A percentile compares a stretch with the other conserved stretches of the same genome.
Evolutionary conservation across 2,888 invertebrate species (phyloP).

Genomic region (Pyralis farinalis): DNA sequence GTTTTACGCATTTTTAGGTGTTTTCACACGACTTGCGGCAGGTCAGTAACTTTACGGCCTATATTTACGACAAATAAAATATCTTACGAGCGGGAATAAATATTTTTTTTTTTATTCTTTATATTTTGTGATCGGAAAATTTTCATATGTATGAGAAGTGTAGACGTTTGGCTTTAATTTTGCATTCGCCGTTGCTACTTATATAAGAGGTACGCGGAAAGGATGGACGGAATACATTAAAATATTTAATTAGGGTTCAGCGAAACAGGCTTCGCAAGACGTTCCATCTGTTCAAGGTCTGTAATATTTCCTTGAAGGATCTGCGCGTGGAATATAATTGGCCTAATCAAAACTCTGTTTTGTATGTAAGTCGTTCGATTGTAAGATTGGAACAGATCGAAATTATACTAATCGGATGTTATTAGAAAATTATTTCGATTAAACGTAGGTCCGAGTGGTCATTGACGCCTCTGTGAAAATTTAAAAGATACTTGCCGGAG

Average conservation of each 20-base stretch:
- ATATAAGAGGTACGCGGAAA: constrained; percentile 43
- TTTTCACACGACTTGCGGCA: constrained; percentile 36
- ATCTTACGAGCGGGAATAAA: constrained; percentile 7
- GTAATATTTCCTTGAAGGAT: constrained; percentile 54
- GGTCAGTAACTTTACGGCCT: constrained; percentile 34
- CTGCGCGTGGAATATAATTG: constrained; percentile 48
- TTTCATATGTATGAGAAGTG: neutral
- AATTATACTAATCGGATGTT: too few species aligned
- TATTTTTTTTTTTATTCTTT: neutral
- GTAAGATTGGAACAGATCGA: constrained; percentile 21
- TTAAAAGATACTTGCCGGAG: too few species aligned
- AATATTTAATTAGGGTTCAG: constrained; percentile 67
- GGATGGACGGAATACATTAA: constrained; percentile 65
- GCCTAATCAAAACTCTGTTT: constrained; percentile 61
- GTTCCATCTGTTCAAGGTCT: constrained; percentile 48
- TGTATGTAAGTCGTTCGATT: constrained; percentile 41
- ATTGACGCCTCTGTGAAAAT: too few species aligned
- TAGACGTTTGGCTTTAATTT: constrained; percentile 28
- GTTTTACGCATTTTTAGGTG: constrained; percentile 48
- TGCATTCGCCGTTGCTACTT: constrained; percentile 35
- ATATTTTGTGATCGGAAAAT: neutral
- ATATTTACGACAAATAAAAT: constrained; percentile 12
- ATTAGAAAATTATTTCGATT: too few species aligned
- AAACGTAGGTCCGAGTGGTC: too few species aligned
- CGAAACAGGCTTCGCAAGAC: constrained; percentile 46